Conservation (phyloP, 2,888 invertebrate genomes). For the Hermaeophaga mercurialis region DNA sequence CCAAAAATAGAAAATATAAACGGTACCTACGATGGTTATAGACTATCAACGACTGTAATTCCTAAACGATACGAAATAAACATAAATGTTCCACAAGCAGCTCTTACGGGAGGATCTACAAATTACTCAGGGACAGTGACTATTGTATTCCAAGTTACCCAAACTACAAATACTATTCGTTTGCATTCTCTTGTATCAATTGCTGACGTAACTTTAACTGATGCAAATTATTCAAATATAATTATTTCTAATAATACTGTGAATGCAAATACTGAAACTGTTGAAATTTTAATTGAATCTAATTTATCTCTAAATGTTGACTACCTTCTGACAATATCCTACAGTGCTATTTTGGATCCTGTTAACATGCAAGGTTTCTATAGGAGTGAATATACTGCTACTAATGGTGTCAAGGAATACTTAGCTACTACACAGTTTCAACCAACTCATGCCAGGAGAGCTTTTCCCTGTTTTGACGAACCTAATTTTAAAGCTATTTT, state of each 20-base stretch:
- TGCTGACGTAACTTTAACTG: constrained; percentile 16
- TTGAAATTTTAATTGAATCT: constrained; percentile 25
- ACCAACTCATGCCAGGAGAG: constrained; percentile 37
- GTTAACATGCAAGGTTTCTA: constrained; percentile 46
- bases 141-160: constrained; percentile 19
- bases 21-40: constrained; percentile 45
- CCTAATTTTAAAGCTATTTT: constrained; percentile 41
- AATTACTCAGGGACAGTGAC: constrained; percentile 19
- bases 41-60: constrained; percentile 59
- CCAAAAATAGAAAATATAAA: not conserved
- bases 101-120: constrained; percentile 26
- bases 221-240: not conserved
- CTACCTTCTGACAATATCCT: constrained; percentile 37
- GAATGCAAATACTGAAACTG: constrained; percentile 33
- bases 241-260: constrained; percentile 2
- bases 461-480: constrained; percentile 44
- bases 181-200: constrained; percentile 23
- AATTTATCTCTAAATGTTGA: constrained; percentile 16
- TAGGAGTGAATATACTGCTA: constrained; percentile 36
- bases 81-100: constrained; percentile 48
- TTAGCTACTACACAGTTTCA: constrained; percentile 42
- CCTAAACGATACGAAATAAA: constrained; percentile 63
- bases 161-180: constrained; percentile 7
- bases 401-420: constrained; percentile 29
- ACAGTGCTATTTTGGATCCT: constrained; percentile 43